Conservation (phyloP, 1,140 invertebrate genomes). For the Heliconius himera region DNA sequence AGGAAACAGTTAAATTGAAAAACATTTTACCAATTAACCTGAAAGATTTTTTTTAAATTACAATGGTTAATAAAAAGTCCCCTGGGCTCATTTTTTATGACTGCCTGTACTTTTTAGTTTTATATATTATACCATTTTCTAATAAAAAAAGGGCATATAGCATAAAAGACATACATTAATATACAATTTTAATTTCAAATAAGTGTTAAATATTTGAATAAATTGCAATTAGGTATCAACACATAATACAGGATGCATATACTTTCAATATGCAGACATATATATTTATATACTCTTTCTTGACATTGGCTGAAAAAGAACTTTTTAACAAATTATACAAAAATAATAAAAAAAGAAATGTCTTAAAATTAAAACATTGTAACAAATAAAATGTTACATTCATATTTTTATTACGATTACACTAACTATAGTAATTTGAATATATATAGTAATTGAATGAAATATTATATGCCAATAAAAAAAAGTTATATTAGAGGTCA, state of each 20-base stretch:
- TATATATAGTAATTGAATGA: no score
- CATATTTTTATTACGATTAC: not conserved
- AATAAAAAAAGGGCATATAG: no score
- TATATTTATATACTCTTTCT: not conserved
- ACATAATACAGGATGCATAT: not conserved
- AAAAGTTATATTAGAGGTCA: not conserved
- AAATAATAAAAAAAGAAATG: not conserved
- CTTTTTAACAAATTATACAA: not conserved
- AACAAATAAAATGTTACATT: not conserved
- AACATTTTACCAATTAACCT: no score
- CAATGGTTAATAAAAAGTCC: no score
- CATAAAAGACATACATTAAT: no score
- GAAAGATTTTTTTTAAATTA: no score
- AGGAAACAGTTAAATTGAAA: no score
- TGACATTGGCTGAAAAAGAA: not conserved
- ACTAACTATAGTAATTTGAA: not conserved
- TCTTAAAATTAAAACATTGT: not conserved
- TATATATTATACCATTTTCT: no score
- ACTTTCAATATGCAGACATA: not conserved
- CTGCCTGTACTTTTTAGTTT: no score
- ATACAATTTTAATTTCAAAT: no score
- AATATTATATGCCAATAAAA: not conserved
- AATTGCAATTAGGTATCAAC: not conserved
- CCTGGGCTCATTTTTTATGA: no score
- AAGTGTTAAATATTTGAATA: no score